Percentiles rank a stretch among this genome's conserved stretches.
Conservation (phyloP, 2,113 vertebrate species). For the Chlamydotis undulata region DNA sequence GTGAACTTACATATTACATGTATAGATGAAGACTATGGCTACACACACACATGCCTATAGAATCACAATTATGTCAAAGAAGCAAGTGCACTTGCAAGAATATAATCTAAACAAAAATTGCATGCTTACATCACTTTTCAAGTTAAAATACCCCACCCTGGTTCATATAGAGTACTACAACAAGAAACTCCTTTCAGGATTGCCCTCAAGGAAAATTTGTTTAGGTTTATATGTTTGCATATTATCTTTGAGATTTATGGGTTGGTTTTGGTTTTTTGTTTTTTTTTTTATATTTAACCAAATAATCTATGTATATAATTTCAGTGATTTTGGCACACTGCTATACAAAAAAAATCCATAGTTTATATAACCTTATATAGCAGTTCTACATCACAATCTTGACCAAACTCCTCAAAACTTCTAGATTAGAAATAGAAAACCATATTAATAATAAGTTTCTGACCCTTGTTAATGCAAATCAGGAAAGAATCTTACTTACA, state of each 20-base stretch:
- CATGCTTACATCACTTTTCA: not conserved
- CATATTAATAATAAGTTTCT: not conserved
- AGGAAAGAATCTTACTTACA: not conserved
- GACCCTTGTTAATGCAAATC: not conserved
- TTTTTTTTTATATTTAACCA: not conserved
- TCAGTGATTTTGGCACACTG: not conserved
- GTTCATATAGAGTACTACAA: not conserved
- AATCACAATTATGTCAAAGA: not conserved
- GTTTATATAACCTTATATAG: not conserved
- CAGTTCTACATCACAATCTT: not conserved
- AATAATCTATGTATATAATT: not conserved
- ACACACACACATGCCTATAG: not conserved
- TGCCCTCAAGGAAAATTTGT: not conserved
- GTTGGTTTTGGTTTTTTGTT: not conserved
- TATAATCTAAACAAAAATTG: not conserved
- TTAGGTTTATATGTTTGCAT: not conserved
- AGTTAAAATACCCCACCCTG: not conserved
- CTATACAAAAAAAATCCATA: not conserved
- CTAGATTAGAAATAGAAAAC: not conserved
- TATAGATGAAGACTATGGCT: not conserved
- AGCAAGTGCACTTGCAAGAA: not conserved
- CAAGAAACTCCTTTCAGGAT: not conserved
- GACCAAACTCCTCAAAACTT: not conserved
- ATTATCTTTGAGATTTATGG: not conserved
- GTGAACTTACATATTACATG: not conserved